Conservation (phyloP, 2,888 invertebrate species). For the Smittia sp. region DNA sequence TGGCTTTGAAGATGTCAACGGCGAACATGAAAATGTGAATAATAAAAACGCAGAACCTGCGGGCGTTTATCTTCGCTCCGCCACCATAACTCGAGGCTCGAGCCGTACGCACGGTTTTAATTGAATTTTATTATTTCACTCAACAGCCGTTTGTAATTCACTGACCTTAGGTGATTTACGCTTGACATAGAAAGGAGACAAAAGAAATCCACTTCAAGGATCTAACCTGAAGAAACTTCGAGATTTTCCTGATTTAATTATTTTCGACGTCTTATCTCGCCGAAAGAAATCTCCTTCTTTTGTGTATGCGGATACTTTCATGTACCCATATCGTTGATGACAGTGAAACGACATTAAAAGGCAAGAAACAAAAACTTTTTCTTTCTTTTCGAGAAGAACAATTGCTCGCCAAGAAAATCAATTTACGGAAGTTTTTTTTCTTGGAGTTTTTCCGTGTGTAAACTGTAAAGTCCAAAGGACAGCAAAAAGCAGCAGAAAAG, state of each 20-base stretch:
- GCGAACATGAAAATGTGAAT: not conserved
- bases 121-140: not conserved
- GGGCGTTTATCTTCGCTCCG: not conserved
- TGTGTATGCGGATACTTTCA: not conserved
- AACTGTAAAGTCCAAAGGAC: not conserved
- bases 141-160: not conserved
- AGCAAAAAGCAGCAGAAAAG: not conserved
- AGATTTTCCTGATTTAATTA: conserved; percentile 2
- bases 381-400: conserved; percentile 4
- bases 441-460: conserved; percentile 7
- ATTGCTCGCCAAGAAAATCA: conserved; percentile 6
- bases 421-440: conserved; percentile 1
- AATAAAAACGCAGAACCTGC: not conserved
- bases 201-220: too few relatives aligned
- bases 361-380: not conserved
- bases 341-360: not conserved
- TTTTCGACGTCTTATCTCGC: conserved; percentile 9
- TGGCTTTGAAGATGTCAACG: not conserved
- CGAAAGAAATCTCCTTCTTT: conserved; percentile 4
- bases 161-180: conserved; percentile 28
- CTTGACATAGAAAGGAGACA: conserved; percentile 14
- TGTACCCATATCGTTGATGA: not conserved
- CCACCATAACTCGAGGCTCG: not conserved
- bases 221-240: conserved; percentile 3
- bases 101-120: conserved; percentile 1